Conservation (phyloP, 2,113 vertebrate genomes). For the Sitta europaea region DNA sequence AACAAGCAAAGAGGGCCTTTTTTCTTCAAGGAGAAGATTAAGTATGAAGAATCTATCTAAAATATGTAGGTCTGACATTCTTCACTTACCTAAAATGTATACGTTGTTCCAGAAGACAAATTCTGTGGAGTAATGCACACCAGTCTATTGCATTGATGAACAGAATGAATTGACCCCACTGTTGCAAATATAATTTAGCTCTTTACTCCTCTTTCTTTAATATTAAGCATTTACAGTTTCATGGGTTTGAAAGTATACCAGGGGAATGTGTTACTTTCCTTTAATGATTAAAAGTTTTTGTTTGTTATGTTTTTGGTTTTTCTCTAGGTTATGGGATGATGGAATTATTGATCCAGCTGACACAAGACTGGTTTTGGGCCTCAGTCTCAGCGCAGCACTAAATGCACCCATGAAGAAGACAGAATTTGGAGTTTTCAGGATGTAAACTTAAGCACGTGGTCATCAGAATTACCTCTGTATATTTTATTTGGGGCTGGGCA, state of each 20-base stretch:
- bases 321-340: conserved; percentile 90
- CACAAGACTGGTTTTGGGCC: conserved; percentile 90
- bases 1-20: background rate
- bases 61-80: background rate
- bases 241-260: background rate
- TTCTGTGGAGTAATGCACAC: background rate
- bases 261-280: background rate
- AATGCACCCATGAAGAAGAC: conserved; percentile 90
- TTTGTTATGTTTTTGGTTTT: background rate
- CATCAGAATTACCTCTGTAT: background rate
- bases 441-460: conserved; percentile 68
- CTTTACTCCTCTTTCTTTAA: background rate
- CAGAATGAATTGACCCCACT: background rate
- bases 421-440: conserved; percentile 90
- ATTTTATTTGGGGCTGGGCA: background rate
- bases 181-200: background rate
- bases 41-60: background rate
- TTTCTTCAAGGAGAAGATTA: background rate
- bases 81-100: background rate
- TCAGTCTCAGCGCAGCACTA: conserved; percentile 90
- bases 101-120: background rate
- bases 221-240: background rate
- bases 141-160: background rate
- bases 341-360: conserved; percentile 96
- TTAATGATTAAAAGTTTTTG: background rate